Percentiles rank a stretch among this genome's conserved stretches.
These are phyloP conservation scores for Drosophila niveifrons DNA, from an alignment of 2,888 invertebrate genomes.

Conservation along the genomic window DNA sequence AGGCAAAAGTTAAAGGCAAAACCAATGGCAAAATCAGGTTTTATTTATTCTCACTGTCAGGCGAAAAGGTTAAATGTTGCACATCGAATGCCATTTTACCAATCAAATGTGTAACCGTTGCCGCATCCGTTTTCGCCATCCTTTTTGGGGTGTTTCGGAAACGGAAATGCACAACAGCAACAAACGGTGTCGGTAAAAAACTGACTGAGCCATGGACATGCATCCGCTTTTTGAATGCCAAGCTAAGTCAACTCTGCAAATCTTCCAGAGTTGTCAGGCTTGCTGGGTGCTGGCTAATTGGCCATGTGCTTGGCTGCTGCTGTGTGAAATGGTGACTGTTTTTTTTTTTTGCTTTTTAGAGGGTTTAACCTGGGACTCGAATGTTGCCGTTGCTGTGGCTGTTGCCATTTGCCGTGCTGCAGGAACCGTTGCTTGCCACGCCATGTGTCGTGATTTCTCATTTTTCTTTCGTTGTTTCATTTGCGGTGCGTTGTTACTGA, in stretches of 20 bases:
- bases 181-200: slow-evolving; percentile 21
- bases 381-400: slow-evolving; percentile 41
- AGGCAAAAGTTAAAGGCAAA: slow-evolving; percentile 17
- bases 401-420: slow-evolving; percentile 14
- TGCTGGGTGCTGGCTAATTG: slow-evolving; percentile 25
- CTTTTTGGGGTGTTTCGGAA: slow-evolving; percentile 52
- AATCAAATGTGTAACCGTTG: slow-evolving; percentile 55
- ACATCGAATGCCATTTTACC: slow-evolving; percentile 63
- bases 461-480: slow-evolving; percentile 10
- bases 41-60: slow-evolving; percentile 58
- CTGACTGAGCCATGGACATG: slow-evolving; percentile 53
- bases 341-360: background rate
- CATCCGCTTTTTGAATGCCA: slow-evolving; percentile 37
- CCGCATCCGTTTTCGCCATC: slow-evolving; percentile 58
- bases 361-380: slow-evolving; percentile 10
- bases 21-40: slow-evolving; percentile 23
- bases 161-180: slow-evolving; percentile 70
- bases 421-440: slow-evolving; percentile 76
- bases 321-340: slow-evolving; percentile 32
- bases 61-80: slow-evolving; percentile 70
- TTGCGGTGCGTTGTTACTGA: slow-evolving; percentile 41
- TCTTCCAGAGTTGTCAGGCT: slow-evolving; percentile 44
- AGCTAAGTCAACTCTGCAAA: slow-evolving; percentile 20
- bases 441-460: slow-evolving; percentile 78
- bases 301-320: slow-evolving; percentile 7